Base-by-base conservation (phyloP, 1,140 invertebrate species). In the Bombus fervidus region DNA sequence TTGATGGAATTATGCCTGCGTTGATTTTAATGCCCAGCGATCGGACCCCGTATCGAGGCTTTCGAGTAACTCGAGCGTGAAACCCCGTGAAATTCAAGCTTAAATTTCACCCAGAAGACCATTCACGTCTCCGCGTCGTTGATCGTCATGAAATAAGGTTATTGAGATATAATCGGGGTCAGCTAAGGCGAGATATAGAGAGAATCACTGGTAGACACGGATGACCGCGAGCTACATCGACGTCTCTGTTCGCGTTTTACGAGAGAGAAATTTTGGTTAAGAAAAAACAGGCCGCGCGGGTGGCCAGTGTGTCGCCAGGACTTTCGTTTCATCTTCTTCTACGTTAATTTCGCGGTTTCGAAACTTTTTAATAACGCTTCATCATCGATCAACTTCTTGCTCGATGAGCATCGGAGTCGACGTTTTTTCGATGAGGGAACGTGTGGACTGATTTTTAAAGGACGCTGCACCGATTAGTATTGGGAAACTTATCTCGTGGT, bases 11-110 rank as follows among this genome's bases (percentile, higher is more conserved):
- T 82, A 64, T 43, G 8, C 22, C 3, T 37, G 3, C 18, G 31
- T 43, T 59, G 53, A 41, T 25, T 64, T 75, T 66, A 75, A 74
- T 43, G 39, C 15, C 22, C 39, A 22, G 2, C 72, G 81, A 82
- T 64, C n/a, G 22, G 22, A 9, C 47, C 53, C 12, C 28, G n/a
- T 39, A 39, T 83, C 81, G 81, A 87, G 83, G 41, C 80, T 69
- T 64, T 53, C 78, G 82, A 77, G 71, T 47, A 86, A 88, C 83
- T 85, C 83, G 84, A 90, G 88, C 89, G 82, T 90, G 87, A 88
- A 87, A 59, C 78, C 69, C 88, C 79, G 89, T 93, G 92, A 92
- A 93, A 93, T 91, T 90, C 88, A 89, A 92, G 90, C 91, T 90
- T 76, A 92, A 93, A 92, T 93, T 93, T 92, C 92, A 90, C 92